phyloP scores from a whole-genome alignment of 2,113 vertebrate species.

The Oncorhynchus tshawytscha region DNA sequence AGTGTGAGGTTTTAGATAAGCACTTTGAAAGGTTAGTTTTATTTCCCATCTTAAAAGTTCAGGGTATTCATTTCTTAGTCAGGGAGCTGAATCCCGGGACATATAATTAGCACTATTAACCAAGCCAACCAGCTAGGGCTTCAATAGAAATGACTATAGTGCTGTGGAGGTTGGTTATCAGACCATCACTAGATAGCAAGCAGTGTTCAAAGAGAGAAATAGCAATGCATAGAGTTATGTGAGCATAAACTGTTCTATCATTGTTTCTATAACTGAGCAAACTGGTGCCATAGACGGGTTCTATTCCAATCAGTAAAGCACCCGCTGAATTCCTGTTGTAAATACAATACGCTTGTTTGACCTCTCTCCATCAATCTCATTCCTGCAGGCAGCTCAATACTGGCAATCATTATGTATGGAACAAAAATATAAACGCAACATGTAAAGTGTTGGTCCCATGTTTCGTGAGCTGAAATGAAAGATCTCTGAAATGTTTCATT shows the following conservation, averaged over 20 bases:
- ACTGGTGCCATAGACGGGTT: not conserved
- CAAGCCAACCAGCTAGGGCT: not conserved
- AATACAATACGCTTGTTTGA: not conserved
- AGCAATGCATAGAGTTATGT: not conserved
- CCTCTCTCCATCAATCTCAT: not conserved
- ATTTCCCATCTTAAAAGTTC: constrained; percentile 30
- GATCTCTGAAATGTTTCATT: too few species aligned
- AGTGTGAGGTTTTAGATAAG: constrained; percentile 27
- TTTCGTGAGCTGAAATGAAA: too few species aligned
- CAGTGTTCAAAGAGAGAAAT: constrained; percentile 4
- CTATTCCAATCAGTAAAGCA: not conserved
- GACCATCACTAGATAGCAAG: not conserved
- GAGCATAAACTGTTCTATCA: not conserved
- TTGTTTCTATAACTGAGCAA: not conserved
- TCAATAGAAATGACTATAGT: not conserved
- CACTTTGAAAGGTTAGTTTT: constrained; percentile 24
- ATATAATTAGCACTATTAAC: constrained; percentile 28
- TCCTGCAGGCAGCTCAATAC: not conserved
- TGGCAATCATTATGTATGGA: not conserved
- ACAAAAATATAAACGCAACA: too few species aligned
- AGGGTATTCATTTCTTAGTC: constrained; percentile 25
- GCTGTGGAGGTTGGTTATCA: constrained; percentile 17
- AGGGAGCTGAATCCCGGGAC: constrained; percentile 1
- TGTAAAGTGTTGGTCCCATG: too few species aligned
- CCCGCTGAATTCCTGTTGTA: not conserved